Percentiles rank a stretch among this genome's conserved stretches.
These are phyloP conservation scores for Alitta virens DNA, from an alignment of 2,888 invertebrate species.

Conservation along the genomic window DNA sequence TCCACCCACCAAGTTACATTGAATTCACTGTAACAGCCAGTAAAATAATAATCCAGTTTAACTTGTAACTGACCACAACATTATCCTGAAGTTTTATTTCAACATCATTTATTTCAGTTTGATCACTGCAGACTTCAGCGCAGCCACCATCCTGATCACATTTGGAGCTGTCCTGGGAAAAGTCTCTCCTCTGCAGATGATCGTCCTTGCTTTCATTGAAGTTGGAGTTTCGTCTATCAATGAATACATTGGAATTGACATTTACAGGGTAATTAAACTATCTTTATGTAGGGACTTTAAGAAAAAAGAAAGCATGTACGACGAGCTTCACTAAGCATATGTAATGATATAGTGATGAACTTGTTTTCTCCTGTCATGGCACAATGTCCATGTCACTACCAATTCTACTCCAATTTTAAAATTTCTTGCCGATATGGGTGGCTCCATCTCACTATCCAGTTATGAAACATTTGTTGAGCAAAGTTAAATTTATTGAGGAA, in stretches of 20 bases:
- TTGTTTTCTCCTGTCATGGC: too few species aligned
- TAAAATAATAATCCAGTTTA: background rate
- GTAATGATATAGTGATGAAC: too few species aligned
- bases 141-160: conserved; percentile 58
- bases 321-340: too few species aligned
- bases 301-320: too few species aligned
- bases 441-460: too few species aligned
- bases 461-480: too few species aligned
- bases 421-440: too few species aligned
- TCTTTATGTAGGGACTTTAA: too few species aligned
- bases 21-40: background rate
- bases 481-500: too few species aligned
- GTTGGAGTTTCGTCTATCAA: conserved; percentile 54
- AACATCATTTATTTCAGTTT: conserved; percentile 49
- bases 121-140: conserved; percentile 58
- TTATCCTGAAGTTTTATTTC: too few species aligned
- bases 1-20: background rate
- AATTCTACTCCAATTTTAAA: too few species aligned
- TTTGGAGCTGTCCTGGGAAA: conserved; percentile 61
- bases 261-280: conserved; percentile 38
- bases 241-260: conserved; percentile 54
- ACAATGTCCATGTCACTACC: too few species aligned
- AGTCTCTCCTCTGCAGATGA: conserved; percentile 57
- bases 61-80: background rate
- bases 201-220: conserved; percentile 58